phyloP scores from a whole-genome alignment of 2,888 invertebrate genomes.

The Orthosia gracilis region DNA sequence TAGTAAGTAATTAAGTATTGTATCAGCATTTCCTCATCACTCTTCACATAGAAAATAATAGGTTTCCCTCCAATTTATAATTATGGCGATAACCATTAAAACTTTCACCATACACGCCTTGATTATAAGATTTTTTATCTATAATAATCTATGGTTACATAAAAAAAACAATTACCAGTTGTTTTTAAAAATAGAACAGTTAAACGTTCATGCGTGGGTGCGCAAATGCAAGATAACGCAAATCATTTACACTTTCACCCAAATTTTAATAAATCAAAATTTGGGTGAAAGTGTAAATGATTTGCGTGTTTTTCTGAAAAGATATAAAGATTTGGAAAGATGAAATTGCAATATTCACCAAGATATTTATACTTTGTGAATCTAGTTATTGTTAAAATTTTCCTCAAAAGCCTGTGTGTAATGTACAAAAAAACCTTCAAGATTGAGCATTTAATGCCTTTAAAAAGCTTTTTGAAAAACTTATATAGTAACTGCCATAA shows the following conservation, averaged over 20 bases:
- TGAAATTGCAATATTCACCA: not conserved
- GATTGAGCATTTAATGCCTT: not conserved
- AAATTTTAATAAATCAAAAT: too few relatives aligned
- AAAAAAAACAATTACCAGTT: conserved; percentile 44
- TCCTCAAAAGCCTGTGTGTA: not conserved
- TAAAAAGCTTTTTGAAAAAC: not conserved
- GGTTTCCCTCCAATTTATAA: conserved; percentile 25
- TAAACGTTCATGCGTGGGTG: conserved; percentile 33
- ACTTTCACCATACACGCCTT: conserved; percentile 48
- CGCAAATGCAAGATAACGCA: conserved; percentile 16
- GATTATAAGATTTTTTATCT: conserved; percentile 54
- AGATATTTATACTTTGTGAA: not conserved
- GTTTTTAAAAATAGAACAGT: conserved; percentile 40
- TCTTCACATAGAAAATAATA: conserved; percentile 32
- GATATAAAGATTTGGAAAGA: conserved; percentile 4
- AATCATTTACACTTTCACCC: too few relatives aligned
- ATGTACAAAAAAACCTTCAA: not conserved
- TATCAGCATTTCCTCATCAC: conserved; percentile 22
- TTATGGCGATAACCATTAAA: conserved; percentile 32
- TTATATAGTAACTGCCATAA: not conserved
- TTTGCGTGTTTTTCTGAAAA: conserved; percentile 4
- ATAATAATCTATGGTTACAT: conserved; percentile 46
- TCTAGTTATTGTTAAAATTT: not conserved
- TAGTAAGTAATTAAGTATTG: conserved; percentile 4
- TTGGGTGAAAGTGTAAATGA: conserved; percentile 52